Conservation (phyloP, 2,797 vertebrate genomes). For the Tauraco hartlaubi region DNA sequence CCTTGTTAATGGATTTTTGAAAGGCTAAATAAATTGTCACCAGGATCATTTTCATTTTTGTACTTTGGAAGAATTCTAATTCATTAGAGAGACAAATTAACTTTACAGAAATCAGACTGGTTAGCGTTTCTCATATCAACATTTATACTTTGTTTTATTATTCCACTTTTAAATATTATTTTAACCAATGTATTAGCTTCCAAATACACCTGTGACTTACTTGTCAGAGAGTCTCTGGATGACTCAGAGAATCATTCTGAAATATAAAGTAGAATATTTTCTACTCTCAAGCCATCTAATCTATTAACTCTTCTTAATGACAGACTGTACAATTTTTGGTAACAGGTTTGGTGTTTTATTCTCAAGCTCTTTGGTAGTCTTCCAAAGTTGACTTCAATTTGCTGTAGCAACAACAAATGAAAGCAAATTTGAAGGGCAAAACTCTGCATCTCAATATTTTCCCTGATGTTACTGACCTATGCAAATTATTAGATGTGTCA, state of each 20-base stretch:
- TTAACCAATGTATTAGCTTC: neutral
- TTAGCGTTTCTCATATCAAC: neutral
- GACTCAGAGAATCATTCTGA: neutral
- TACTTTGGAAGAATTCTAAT: neutral
- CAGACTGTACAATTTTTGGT: neutral
- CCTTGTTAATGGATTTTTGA: neutral
- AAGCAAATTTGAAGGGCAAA: slow-evolving; percentile 34
- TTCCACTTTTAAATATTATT: neutral
- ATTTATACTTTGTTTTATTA: neutral
- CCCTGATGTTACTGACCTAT: neutral
- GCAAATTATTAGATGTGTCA: slow-evolving; percentile 9
- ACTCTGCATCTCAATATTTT: neutral
- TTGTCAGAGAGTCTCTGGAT: neutral
- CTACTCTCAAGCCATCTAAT: neutral
- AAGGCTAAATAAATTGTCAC: neutral
- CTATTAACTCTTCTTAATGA: neutral
- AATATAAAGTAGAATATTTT: neutral
- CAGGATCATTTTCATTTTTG: neutral
- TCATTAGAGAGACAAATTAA: neutral
- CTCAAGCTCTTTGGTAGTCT: neutral
- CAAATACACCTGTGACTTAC: neutral
- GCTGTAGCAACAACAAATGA: neutral
- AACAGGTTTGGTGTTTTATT: neutral
- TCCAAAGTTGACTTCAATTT: neutral
- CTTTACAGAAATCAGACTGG: neutral